phyloP scores from a whole-genome alignment of 2,888 invertebrate genomes.

The Temnothorax rugatulus region DNA sequence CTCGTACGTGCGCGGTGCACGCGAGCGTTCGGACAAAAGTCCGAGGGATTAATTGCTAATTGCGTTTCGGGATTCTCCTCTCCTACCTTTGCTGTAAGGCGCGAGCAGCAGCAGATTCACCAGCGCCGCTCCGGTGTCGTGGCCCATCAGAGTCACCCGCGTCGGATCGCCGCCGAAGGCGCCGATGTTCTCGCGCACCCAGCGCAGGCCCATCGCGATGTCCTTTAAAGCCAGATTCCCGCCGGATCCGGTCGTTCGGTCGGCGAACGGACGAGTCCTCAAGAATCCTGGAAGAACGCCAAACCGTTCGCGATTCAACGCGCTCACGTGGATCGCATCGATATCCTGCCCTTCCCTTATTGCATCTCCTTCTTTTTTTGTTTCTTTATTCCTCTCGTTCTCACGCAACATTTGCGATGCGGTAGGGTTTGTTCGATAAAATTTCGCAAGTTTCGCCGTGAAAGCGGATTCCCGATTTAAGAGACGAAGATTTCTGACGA shows the following conservation, averaged over 20 bases:
- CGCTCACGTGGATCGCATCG: background rate
- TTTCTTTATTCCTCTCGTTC: background rate
- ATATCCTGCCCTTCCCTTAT: conserved; percentile 31
- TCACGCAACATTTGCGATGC: conserved; percentile 16
- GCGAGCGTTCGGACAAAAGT: background rate
- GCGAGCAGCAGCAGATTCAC: conserved; percentile 94
- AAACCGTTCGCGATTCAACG: conserved; percentile 49
- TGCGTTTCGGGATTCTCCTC: background rate
- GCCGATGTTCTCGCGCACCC: conserved; percentile 94
- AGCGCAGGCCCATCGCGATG: conserved; percentile 93
- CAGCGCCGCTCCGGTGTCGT: conserved; percentile 95
- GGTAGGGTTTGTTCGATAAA: conserved; percentile 18
- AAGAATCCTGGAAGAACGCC: conserved; percentile 87
- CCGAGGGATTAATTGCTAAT: conserved; percentile 32
- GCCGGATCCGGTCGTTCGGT: conserved; percentile 86
- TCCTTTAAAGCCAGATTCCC: conserved; percentile 94
- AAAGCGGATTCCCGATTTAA: background rate
- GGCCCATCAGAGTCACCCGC: conserved; percentile 94
- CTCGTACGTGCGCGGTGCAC: background rate
- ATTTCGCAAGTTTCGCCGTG: conserved; percentile 11
- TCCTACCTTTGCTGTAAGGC: conserved; percentile 91
- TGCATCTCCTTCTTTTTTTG: conserved; percentile 19
- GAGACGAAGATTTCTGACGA: background rate
- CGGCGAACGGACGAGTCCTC: conserved; percentile 86
- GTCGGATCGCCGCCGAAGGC: conserved; percentile 96